Evolutionary conservation across 2,797 vertebrate genomes (phyloP), one percentile per base, ranked within the genome.

Genomic region (Parotocinclus haroldoi): DNA sequence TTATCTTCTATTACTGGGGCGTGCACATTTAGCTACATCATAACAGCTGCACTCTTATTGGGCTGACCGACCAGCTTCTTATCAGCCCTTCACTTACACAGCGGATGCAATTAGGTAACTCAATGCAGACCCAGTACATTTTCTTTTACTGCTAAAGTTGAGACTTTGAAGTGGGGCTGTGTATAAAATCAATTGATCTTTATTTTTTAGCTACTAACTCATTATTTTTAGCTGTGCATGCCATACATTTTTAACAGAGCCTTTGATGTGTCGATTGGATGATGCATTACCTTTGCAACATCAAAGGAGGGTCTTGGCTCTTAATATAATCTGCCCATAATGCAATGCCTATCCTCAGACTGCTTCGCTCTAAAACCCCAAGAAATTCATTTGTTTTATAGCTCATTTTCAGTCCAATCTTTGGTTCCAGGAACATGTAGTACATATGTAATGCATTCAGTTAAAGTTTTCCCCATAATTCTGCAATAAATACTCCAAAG

Each of bases 111-210:
- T 91, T 86, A 87, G 80, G 67, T 73, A 70, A 72, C 83, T 77
- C 77, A 76, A 61, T 81, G 51, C 66, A 44, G 14, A 52, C 39
- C 60, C 49, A 58, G 79, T 48, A 79, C 78, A 73, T 84, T 82
- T 80, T 78, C 40, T 56, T 71, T 76, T 81, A 79, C 80, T 54
- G 84, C 93, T 91, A 91, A 90, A 92, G 90, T 91, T 88, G 89
- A 85, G 87, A 88, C 92, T 96, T 96, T 95, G 93, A 98, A 92
- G 92, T 94, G 79, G 79, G 88, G 87, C 87, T 88, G 85, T 89
- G 89, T 91, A 92, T 93, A 88, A 93, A 93, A 95, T 92, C 93
- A 93, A 92, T 96, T 96, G 93, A 96, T 96, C 94, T 95, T 87
- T 86, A 86, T 90, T 85, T 88, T 86, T 87, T 87, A 93, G 91